These are phyloP conservation scores for Smithornis capensis DNA, from an alignment of 2,113 vertebrate species.

Conservation along the genomic window DNA sequence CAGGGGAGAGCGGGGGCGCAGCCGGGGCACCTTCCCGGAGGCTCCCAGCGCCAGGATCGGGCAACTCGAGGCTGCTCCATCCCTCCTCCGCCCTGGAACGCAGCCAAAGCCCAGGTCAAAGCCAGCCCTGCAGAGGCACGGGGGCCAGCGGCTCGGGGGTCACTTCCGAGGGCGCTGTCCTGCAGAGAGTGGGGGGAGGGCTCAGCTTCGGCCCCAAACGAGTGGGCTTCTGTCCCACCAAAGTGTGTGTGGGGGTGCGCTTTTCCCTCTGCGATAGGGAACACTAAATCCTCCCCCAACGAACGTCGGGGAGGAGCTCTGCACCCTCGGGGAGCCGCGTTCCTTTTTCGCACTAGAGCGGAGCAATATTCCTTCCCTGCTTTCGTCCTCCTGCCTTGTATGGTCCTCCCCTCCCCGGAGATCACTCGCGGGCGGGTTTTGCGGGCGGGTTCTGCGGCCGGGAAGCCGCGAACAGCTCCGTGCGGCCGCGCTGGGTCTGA, in stretches of 20 bases:
- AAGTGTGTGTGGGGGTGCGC: neutral
- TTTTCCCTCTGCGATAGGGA: neutral
- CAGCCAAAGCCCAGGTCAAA: neutral
- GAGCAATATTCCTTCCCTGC: fast-evolving
- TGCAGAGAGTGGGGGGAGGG: neutral
- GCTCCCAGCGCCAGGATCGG: neutral
- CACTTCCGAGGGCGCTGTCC: neutral
- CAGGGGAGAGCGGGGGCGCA: neutral
- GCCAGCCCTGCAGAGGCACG: neutral
- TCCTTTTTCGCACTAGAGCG: neutral
- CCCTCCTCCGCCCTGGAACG: neutral
- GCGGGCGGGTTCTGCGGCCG: too few species aligned
- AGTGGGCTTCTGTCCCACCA: neutral
- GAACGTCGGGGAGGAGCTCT: too few species aligned
- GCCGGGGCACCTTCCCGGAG: neutral
- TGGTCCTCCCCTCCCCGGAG: fast-evolving
- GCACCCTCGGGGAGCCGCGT: too few species aligned
- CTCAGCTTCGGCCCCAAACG: neutral
- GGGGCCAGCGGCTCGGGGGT: neutral
- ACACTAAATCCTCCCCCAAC: neutral
- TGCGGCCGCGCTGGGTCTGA: too few species aligned
- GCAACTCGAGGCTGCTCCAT: neutral
- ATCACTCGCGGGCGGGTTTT: too few species aligned
- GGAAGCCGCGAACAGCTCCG: neutral
- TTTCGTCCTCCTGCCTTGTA: neutral